phyloP scores from a whole-genome alignment of 2,797 vertebrate genomes.

The Menidia menidia region DNA sequence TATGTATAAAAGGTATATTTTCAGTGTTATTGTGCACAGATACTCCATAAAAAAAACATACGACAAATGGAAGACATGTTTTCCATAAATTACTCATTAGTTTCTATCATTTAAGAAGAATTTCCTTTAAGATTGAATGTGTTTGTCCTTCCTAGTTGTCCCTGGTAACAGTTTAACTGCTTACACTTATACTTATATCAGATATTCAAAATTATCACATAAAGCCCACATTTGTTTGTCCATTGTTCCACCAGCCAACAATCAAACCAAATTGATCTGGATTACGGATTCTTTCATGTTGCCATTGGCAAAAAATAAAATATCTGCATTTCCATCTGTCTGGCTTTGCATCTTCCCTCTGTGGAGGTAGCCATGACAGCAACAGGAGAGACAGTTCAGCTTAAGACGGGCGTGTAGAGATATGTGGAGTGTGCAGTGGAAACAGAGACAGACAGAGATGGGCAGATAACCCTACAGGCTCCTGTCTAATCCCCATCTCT shows the following conservation, averaged over 20 bases:
- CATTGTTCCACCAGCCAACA: too few species aligned
- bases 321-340: neutral
- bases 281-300: constrained; percentile 15
- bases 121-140: neutral
- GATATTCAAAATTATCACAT: neutral
- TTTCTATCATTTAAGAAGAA: neutral
- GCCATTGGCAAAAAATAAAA: neutral
- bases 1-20: too few species aligned
- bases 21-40: too few species aligned
- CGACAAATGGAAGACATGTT: too few species aligned
- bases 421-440: constrained; percentile 28
- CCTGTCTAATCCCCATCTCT: constrained; percentile 70
- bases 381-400: constrained; percentile 8
- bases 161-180: neutral
- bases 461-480: constrained; percentile 56
- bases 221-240: neutral
- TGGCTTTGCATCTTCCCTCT: neutral
- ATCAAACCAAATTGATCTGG: neutral
- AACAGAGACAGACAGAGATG: constrained; percentile 61
- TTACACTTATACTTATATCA: neutral
- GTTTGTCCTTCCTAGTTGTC: neutral
- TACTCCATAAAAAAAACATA: too few species aligned
- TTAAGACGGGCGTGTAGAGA: constrained; percentile 31
- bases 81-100: neutral
- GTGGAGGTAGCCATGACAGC: neutral